Base-by-base conservation (phyloP, 2,113 vertebrate species). In the Struthidea cinerea region DNA sequence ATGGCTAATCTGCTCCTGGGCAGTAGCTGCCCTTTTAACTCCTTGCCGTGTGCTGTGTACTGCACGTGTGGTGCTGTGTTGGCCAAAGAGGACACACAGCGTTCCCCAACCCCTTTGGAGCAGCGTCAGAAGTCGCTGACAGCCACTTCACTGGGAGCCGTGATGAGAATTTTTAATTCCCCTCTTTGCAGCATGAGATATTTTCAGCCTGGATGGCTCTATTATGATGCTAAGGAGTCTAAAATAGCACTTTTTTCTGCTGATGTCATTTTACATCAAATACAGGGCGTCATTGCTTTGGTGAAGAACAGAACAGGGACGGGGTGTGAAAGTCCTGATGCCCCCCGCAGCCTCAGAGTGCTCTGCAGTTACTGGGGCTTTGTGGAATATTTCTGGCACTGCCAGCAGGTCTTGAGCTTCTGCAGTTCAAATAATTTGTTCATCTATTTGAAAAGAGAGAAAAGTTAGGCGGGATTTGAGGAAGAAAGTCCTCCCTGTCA, bases 221-320 rank as follows among this genome's bases (percentile, higher is more conserved):
- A 15, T 89, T 92, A 22, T 78, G 79, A 93, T 95, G 93, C 56
- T 84, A 52, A 93, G 21, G n/a, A 41, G 61, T 50, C 71, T 75
- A 49, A 86, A 96, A 41, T 4, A 57, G 17, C 0, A 8, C 7
- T 35, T 56, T 77, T 94, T 50, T 4, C 53, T 39, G 50, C 41
- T 92, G 75, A 59, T 23, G 1, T 91, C 71, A 75, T 82, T 84
- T 91, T 65, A 39, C 76, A 57, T 81, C 73, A 52, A 82, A 26
- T 23, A 12, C 18, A 27, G 59, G 13, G n/a, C 10, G 19, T 71
- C 37, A 7, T 6, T 3, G 2, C 44, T 90, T 74, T 46, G 68
- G 64, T 59, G 46, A 37, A 37, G n/a, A 59, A 52, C 60, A 46
- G 65, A 32, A 44, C 9, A 2, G 32, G 75, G 57, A 16, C 0